Conservation (phyloP, 2,113 vertebrate species). For the Solea senegalensis region DNA sequence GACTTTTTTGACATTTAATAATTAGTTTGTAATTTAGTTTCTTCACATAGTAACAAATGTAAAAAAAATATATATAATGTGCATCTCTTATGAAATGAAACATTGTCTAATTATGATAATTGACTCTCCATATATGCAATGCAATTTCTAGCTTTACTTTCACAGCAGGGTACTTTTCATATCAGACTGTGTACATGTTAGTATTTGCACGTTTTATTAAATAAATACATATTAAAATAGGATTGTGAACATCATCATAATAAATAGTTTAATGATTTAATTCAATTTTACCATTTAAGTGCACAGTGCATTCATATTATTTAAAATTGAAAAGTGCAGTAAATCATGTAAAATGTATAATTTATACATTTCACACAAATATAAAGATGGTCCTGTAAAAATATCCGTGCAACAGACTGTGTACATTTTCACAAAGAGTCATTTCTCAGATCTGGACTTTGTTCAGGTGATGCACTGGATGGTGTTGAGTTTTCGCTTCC, state of each 20-base stretch:
- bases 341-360: neutral
- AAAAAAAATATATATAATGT: too few relatives aligned
- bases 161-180: too few relatives aligned
- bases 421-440: neutral
- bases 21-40: too few relatives aligned
- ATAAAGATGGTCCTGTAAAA: neutral
- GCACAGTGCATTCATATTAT: neutral
- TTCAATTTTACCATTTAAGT: neutral
- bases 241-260: neutral
- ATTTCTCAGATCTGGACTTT: conserved; percentile 23
- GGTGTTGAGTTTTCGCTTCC: conserved; percentile 15
- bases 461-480: conserved; percentile 4
- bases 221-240: neutral
- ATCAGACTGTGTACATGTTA: neutral
- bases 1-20: too few relatives aligned
- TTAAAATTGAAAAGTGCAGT: neutral
- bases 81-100: too few relatives aligned
- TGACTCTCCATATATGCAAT: neutral
- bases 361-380: neutral
- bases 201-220: neutral
- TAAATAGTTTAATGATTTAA: conserved; percentile 5
- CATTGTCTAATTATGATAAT: too few relatives aligned
- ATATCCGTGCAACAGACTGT: neutral
- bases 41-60: too few relatives aligned
- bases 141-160: too few relatives aligned